A percentile compares a stretch with the other conserved stretches of the same genome.
Conservation (phyloP, 2,113 vertebrate species). For the Numenius arquata region DNA sequence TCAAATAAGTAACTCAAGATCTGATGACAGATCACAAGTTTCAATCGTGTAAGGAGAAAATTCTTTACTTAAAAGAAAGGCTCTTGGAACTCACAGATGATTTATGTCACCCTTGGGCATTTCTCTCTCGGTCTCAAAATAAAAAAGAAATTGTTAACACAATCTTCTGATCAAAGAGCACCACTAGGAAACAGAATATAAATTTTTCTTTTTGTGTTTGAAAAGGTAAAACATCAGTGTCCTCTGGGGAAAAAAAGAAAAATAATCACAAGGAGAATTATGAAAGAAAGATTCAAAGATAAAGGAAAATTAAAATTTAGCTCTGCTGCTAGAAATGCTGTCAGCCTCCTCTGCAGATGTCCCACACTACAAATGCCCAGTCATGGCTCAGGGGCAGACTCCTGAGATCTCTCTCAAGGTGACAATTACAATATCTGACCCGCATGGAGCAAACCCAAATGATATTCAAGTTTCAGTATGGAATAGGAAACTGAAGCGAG, state of each 20-base stretch:
- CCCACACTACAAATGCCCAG: background rate
- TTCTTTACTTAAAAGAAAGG: background rate
- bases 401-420: background rate
- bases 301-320: background rate
- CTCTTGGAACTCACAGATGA: background rate
- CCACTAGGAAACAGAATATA: constrained; percentile 1
- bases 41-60: background rate
- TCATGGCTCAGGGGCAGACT: background rate
- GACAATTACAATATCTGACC: accelerated
- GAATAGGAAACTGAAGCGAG: background rate
- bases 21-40: constrained; percentile 18
- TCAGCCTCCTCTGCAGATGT: background rate
- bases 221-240: constrained; percentile 3
- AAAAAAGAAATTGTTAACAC: constrained; percentile 42
- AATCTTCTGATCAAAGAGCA: constrained; percentile 16
- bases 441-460: background rate
- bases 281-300: background rate
- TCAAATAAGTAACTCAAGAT: background rate
- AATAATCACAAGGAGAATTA: background rate
- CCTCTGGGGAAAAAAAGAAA: background rate
- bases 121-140: background rate
- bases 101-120: constrained; percentile 18
- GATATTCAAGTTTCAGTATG: background rate
- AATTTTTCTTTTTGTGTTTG: background rate
- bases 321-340: background rate